A percentile compares a stretch with the other conserved stretches of the same genome.
These are phyloP conservation scores for Brachionus manjavacas DNA, from an alignment of 1,140 invertebrate genomes.

Conservation along the genomic window DNA sequence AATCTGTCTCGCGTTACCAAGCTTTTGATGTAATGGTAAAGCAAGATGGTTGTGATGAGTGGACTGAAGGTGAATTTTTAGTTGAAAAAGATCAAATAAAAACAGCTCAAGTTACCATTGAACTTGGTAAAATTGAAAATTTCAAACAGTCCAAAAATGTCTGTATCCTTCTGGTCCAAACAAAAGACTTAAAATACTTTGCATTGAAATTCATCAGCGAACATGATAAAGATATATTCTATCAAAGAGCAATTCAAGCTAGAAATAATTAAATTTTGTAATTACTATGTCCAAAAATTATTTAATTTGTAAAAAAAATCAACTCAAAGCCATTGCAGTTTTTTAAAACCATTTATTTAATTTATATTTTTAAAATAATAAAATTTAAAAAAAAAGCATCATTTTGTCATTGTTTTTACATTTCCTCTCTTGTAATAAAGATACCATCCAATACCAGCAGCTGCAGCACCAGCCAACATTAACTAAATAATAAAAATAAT, in stretches of 20 bases:
- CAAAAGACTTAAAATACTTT: neutral
- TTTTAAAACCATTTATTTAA: conserved; percentile 24
- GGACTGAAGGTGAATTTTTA: neutral
- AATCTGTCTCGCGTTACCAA: neutral
- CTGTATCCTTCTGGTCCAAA: neutral
- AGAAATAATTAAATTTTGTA: neutral
- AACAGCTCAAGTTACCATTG: neutral
- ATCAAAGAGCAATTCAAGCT: neutral
- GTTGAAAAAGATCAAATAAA: neutral
- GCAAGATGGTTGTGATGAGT: neutral
- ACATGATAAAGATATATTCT: neutral
- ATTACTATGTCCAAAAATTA: conserved; percentile 1
- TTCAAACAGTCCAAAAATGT: neutral
- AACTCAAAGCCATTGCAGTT: neutral
- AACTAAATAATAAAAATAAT: neutral
- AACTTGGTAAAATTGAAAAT: neutral
- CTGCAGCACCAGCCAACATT: neutral
- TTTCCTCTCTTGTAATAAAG: neutral
- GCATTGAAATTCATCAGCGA: neutral
- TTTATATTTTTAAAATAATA: conserved; percentile 6
- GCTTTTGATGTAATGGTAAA: neutral
- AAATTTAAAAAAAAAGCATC: neutral
- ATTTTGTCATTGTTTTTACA: neutral
- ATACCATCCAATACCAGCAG: neutral
- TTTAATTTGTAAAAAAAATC: conserved; percentile 25